A percentile compares a stretch with the other conserved stretches of the same genome.
phyloP scores from a whole-genome alignment of 1,140 invertebrate genomes.

The Helicoverpa armigera region DNA sequence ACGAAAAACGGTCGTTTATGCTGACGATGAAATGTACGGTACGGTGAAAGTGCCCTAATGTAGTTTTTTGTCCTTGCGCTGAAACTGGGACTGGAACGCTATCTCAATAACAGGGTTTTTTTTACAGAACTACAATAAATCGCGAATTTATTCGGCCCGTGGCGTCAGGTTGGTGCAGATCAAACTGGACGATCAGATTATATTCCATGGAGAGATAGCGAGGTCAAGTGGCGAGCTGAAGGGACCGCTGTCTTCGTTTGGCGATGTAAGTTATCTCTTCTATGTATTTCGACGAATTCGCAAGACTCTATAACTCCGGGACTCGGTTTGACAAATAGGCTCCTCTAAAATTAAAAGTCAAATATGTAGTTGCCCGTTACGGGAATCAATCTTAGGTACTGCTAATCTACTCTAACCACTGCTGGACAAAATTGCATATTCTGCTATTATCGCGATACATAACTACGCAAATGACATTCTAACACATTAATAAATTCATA shows the following conservation, averaged over 20 bases:
- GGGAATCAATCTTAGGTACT: background rate
- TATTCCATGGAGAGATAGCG: conserved; percentile 94
- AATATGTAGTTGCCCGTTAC: background rate
- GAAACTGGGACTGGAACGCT: too few relatives aligned
- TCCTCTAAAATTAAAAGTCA: too few relatives aligned
- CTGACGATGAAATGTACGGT: too few relatives aligned
- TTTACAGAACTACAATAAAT: conserved; percentile 95
- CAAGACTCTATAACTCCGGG: too few relatives aligned
- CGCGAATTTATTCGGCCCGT: conserved; percentile 92
- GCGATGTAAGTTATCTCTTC: conserved; percentile 89
- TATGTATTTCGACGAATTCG: too few relatives aligned
- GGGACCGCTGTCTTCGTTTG: conserved; percentile 91
- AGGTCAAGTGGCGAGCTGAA: conserved; percentile 91
- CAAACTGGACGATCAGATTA: conserved; percentile 89
- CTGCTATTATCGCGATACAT: background rate
- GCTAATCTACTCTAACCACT: too few relatives aligned
- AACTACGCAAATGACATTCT: background rate
- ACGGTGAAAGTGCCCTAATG: too few relatives aligned
- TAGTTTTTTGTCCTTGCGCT: too few relatives aligned
- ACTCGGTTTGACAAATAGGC: too few relatives aligned
- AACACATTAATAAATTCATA: conserved; percentile 3
- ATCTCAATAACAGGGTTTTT: conserved; percentile 48
- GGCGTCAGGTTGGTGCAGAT: conserved; percentile 91
- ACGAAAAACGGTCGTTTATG: too few relatives aligned
- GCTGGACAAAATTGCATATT: too few relatives aligned